phyloP scores from a whole-genome alignment of 1,140 invertebrate species.

The Conus betulinus region DNA sequence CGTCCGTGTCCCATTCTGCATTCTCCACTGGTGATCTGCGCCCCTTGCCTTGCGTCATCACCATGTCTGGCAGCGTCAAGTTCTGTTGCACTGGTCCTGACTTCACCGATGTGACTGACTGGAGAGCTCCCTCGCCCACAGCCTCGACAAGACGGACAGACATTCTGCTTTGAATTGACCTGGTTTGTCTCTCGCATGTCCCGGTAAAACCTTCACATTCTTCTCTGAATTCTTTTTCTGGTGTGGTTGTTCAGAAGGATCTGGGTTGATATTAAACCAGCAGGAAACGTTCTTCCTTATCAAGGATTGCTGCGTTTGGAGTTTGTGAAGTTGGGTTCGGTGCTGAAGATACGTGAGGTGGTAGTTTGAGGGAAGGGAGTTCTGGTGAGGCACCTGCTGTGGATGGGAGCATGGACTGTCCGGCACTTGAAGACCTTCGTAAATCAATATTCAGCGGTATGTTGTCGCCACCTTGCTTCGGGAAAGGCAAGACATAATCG shows the following conservation, averaged over 20 bases:
- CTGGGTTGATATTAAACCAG: not conserved
- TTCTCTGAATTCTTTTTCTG: not conserved
- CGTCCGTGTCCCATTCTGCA: conserved; percentile 29
- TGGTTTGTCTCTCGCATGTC: not conserved
- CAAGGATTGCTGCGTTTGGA: too few species aligned
- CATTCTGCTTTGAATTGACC: not conserved
- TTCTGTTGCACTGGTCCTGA: not conserved
- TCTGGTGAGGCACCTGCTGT: not conserved
- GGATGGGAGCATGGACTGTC: not conserved
- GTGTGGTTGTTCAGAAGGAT: not conserved
- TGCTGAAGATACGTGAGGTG: not conserved
- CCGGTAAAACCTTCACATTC: not conserved
- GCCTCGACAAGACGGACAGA: not conserved
- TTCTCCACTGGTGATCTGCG: conserved; percentile 17
- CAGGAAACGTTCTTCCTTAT: not conserved
- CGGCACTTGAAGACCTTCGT: not conserved
- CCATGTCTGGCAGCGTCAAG: conserved; percentile 20
- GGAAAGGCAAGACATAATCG: too few species aligned
- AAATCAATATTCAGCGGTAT: conserved; percentile 8
- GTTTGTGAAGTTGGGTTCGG: not conserved
- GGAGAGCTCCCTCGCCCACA: not conserved
- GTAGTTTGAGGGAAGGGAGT: too few species aligned
- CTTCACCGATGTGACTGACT: too few species aligned
- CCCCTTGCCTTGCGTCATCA: not conserved
- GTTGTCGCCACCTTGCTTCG: too few species aligned